Evolutionary conservation across 2,797 vertebrate genomes (phyloP).

Genomic region (Simalia tracyae): DNA sequence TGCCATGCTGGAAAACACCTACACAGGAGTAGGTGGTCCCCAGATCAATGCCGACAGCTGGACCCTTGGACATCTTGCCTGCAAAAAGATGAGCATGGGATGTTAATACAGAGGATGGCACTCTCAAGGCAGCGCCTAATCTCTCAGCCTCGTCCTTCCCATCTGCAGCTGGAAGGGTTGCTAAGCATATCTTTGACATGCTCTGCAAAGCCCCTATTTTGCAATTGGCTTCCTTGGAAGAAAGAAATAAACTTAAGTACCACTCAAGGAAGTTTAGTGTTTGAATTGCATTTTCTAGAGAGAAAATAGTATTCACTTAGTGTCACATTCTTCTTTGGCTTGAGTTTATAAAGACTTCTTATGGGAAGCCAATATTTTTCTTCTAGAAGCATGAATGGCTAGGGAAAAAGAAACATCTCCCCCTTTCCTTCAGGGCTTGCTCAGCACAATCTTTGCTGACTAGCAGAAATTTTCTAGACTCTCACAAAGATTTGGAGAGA

Average conservation of each 20-base stretch:
- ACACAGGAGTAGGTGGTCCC: slow-evolving; percentile 55
- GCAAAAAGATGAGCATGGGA: rapidly evolving
- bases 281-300: not conserved
- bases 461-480: not conserved
- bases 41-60: slow-evolving; percentile 44
- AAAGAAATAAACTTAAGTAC: not conserved
- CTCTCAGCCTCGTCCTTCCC: not conserved
- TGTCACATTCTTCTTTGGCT: not conserved
- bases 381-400: not conserved
- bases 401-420: not conserved
- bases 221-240: not conserved
- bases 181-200: not conserved
- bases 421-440: not conserved
- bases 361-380: not conserved
- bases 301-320: not conserved
- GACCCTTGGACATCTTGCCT: slow-evolving; percentile 35
- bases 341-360: not conserved
- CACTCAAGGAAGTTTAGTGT: not conserved
- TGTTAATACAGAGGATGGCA: not conserved
- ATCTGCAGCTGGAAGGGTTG: not conserved
- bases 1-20: slow-evolving; percentile 48
- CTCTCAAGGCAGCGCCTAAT: not conserved
- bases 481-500: not conserved
- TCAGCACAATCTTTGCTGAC: not conserved
- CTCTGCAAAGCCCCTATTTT: not conserved